A percentile compares a stretch with the other conserved stretches of the same genome.
Conservation (phyloP, 1,140 invertebrate species). For the Eulimnadia texana region DNA sequence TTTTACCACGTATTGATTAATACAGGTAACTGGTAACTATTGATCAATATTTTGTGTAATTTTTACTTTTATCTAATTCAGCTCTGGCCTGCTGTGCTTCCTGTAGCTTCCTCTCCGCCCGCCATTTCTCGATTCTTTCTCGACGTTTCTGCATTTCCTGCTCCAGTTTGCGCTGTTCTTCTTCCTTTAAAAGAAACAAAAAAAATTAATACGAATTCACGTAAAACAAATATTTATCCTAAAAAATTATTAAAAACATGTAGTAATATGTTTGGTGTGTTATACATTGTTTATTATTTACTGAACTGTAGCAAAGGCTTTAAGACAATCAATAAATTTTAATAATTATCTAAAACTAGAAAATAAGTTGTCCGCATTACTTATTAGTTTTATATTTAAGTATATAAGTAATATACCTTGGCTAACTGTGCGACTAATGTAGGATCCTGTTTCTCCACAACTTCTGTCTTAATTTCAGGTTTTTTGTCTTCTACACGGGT, state of each 20-base stretch:
- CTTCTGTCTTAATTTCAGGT: not conserved
- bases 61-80: slow-evolving; percentile 38
- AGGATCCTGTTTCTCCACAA: not conserved
- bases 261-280: not conserved
- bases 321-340: not conserved
- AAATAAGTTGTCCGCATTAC: too few species aligned
- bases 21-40: too few species aligned
- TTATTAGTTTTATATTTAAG: too few species aligned
- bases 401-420: too few species aligned
- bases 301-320: not conserved
- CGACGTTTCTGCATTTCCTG: slow-evolving; percentile 90
- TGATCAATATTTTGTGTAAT: too few species aligned
- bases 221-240: not conserved
- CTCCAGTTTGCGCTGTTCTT: slow-evolving; percentile 68
- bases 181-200: slow-evolving; percentile 29
- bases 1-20: too few species aligned
- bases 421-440: not conserved
- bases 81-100: slow-evolving; percentile 63
- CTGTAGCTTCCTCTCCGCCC: slow-evolving; percentile 71
- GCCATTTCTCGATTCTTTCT: slow-evolving; percentile 84
- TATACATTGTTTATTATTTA: not conserved
- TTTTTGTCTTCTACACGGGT: not conserved
- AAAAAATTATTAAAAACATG: not conserved
- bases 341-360: not conserved
- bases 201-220: too few species aligned